Evolutionary conservation across 2,797 vertebrate species (phyloP).

Genomic region (Squalus acanthias): DNA sequence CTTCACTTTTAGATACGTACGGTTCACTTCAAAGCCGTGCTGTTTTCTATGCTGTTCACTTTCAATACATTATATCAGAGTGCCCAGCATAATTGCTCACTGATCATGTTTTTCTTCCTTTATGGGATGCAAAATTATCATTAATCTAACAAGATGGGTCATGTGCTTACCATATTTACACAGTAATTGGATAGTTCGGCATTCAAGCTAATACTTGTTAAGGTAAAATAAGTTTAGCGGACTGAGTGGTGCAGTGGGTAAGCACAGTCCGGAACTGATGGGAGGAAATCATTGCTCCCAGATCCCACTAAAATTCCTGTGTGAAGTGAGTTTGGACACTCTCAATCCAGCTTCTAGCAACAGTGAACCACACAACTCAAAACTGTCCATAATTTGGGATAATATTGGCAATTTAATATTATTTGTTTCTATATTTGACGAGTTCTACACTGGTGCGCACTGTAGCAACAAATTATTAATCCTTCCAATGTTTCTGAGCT

Average conservation of each 20-base stretch:
- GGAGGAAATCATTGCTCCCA: not conserved
- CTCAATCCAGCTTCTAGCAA: not conserved
- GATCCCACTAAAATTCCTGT: not conserved
- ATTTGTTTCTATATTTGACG: not conserved
- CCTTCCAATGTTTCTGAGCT: not conserved
- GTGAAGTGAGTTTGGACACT: not conserved
- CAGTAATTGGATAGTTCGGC: not conserved
- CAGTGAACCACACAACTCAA: not conserved
- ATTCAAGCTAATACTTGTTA: not conserved
- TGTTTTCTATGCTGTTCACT: slow-evolving; percentile 27
- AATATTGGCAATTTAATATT: not conserved
- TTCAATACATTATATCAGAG: slow-evolving; percentile 12
- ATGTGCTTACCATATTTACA: not conserved
- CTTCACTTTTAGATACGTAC: slow-evolving; percentile 30
- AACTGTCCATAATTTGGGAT: not conserved
- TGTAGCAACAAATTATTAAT: not conserved
- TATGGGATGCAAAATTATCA: not conserved
- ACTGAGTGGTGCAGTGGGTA: not conserved
- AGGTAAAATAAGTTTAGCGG: not conserved
- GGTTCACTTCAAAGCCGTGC: slow-evolving; percentile 10
- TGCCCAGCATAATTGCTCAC: not conserved
- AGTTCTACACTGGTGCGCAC: not conserved
- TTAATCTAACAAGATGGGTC: slow-evolving; percentile 2
- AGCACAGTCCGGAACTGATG: not conserved
- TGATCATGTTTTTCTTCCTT: slow-evolving; percentile 11